Evolutionary conservation across 1,140 invertebrate species (phyloP), one percentile per base, ranked within the genome.

Genomic region (Acromyrmex charruanus): DNA sequence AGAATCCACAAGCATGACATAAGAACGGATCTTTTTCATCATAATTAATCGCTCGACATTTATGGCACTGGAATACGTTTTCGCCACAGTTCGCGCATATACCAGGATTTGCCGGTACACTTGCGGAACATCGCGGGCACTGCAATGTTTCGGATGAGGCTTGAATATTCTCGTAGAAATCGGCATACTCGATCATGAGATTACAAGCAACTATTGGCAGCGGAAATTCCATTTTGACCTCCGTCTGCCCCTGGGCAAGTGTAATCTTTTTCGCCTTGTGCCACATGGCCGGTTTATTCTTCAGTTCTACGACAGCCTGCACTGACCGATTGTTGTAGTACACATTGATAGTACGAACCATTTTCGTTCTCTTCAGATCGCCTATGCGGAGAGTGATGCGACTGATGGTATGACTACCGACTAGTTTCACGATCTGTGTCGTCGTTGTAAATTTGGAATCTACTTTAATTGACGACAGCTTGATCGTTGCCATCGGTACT

Each of bases 21-120:
- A 99, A 95, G 96, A 99, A 99, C 2, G 99, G 99, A 96, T 99
- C 99, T 94, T 99, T 99, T 94, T 99, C 99, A 94, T 99, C 99
- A 95, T 99, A 99, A 95, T 99, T 99, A 88, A 99, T 99, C 0
- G 99, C 98, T 18, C 98, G 97, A 95, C 99, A 99, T 95, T 99
- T 99, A 94, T 99, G 98, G 94, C 99, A 99, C 92, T 99, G 99
- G 94, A 99, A 99, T 0, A 99, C 99, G 95, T 99, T 99, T 94
- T 99, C 99, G 3, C 99, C 99, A 94, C 99, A 99, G 94, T 99
- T 99, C 0, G 97, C 97, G 94, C 99, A 99, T 0, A 99, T 99
- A 1, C 99, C 99, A 0, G 99, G 99, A 95, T 99, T 99, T 0
- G 99, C 98, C 0, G 99, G 98, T 0, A 99, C 98, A 5, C 98